Percentiles rank a stretch among this genome's conserved stretches.
Conservation (phyloP, 2,797 vertebrate genomes). For the Pitangus sulphuratus region DNA sequence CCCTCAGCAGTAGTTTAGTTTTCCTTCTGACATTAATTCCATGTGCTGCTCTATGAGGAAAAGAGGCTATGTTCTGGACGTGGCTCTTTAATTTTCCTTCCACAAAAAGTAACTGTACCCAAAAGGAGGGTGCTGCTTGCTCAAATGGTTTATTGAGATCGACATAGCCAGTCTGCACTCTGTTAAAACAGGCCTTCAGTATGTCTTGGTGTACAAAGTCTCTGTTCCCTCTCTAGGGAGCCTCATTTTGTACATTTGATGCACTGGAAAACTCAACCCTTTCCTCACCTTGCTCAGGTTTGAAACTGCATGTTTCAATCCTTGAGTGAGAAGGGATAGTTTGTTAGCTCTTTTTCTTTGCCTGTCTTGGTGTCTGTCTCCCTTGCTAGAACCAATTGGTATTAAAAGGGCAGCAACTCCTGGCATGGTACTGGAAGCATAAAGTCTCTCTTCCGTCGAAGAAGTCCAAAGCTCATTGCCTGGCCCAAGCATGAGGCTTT, state of each 20-base stretch:
- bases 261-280: background rate
- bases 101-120: background rate
- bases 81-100: background rate
- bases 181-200: background rate
- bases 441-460: fast-evolving
- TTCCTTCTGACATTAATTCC: background rate
- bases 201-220: background rate
- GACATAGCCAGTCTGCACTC: background rate
- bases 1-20: background rate
- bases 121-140: background rate
- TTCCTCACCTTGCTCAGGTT: background rate
- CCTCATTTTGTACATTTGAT: background rate
- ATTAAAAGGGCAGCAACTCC: background rate
- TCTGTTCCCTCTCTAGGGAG: background rate
- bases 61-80: background rate
- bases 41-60: background rate
- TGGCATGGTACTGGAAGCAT: background rate
- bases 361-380: background rate
- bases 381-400: background rate
- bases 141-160: background rate
- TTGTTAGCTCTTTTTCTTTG: background rate
- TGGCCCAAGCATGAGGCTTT: background rate
- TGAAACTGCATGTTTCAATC: background rate
- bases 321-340: background rate
- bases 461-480: background rate